These are phyloP conservation scores for Pissodes strobi DNA, from an alignment of 1,140 invertebrate species.

Conservation along the genomic window DNA sequence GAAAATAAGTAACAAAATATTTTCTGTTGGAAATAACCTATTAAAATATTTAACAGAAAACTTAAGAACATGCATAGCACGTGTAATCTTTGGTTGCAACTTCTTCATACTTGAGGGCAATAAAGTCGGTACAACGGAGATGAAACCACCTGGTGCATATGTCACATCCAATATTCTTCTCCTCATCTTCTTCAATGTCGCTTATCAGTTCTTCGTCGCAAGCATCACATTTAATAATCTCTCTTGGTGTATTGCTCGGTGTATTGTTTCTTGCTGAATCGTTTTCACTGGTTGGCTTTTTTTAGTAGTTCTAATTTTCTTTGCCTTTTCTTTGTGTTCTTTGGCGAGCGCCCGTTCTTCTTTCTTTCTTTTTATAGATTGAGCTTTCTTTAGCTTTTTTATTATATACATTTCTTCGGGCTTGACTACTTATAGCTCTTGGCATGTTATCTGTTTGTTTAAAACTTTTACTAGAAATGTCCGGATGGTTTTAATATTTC, in stretches of 20 bases:
- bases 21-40: too few relatives aligned
- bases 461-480: too few relatives aligned
- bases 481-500: too few relatives aligned
- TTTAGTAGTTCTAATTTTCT: not conserved
- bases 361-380: slow-evolving; percentile 1
- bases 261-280: not conserved
- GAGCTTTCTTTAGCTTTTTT: not conserved
- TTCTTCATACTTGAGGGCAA: slow-evolving; percentile 8
- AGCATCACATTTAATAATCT: slow-evolving; percentile 3
- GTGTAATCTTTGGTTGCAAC: slow-evolving; percentile 13
- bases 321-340: not conserved
- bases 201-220: slow-evolving; percentile 16
- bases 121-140: slow-evolving; percentile 13
- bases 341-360: not conserved
- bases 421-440: not conserved
- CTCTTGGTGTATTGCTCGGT: not conserved
- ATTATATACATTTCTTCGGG: not conserved
- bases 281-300: slow-evolving; percentile 1
- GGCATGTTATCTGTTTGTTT: too few relatives aligned
- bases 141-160: slow-evolving; percentile 14
- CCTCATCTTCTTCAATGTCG: slow-evolving; percentile 13
- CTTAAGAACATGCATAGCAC: slow-evolving; percentile 4
- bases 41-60: too few relatives aligned
- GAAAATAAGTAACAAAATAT: too few relatives aligned
- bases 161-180: slow-evolving; percentile 21